Conservation (phyloP, 2,113 vertebrate species). For the Thalassarche chlororhynchos region DNA sequence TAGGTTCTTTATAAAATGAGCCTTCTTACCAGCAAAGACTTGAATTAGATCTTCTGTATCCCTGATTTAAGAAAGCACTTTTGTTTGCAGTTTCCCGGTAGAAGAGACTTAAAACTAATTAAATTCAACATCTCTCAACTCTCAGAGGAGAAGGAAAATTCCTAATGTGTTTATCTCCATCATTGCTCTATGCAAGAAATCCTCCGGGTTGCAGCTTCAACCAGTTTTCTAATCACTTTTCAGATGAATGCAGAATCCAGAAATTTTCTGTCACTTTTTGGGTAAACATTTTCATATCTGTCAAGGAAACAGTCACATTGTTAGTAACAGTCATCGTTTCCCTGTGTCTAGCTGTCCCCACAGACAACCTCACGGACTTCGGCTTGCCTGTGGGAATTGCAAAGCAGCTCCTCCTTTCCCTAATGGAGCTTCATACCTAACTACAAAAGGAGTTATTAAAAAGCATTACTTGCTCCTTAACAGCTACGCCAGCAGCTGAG, state of each 20-base stretch:
- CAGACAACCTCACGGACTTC: neutral
- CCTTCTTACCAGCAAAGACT: neutral
- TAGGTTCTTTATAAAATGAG: neutral
- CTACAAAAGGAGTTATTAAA: neutral
- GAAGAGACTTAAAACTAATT: constrained; percentile 14
- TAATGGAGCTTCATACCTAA: neutral
- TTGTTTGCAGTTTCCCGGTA: neutral
- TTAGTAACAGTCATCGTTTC: neutral
- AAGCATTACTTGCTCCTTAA: neutral
- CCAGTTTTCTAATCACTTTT: neutral
- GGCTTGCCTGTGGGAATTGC: neutral
- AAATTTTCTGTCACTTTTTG: neutral
- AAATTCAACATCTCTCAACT: neutral
- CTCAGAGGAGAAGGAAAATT: constrained; percentile 3
- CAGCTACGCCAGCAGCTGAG: neutral
- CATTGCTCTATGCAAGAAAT: neutral
- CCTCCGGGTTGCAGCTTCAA: neutral
- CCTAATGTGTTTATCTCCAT: neutral
- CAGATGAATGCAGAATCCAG: neutral
- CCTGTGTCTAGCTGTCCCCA: neutral
- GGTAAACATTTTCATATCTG: neutral
- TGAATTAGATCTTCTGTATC: neutral
- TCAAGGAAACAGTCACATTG: neutral
- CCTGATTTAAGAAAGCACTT: neutral
- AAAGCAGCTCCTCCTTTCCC: neutral